Conservation (phyloP, 2,797 vertebrate species). For the Pseudopleuronectes americanus region DNA sequence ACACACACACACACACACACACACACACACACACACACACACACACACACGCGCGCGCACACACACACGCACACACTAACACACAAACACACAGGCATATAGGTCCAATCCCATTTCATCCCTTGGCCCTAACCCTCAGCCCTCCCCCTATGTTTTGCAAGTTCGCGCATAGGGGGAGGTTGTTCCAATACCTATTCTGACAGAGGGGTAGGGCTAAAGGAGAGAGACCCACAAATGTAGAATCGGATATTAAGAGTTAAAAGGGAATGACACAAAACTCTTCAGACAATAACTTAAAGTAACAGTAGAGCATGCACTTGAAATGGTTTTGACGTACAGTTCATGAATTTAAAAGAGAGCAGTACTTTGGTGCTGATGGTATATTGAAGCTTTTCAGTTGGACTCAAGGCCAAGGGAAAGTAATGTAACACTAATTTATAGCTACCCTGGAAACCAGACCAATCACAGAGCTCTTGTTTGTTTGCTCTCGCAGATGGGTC, state of each 20-base stretch:
- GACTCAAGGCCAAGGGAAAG: conserved; percentile 7
- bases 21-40: too few species aligned
- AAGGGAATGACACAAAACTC: background rate
- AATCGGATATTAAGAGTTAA: background rate
- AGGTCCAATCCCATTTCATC: too few species aligned
- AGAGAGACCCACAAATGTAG: too few species aligned
- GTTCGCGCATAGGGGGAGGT: too few species aligned
- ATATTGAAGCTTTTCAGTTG: background rate
- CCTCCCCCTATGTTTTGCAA: too few species aligned
- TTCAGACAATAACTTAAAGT: background rate
- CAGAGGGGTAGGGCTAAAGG: too few species aligned
- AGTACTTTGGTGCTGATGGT: background rate
- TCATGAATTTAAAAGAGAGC: conserved; percentile 27
- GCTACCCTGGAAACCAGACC: background rate
- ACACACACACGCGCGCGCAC: too few species aligned
- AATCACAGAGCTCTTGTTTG: background rate
- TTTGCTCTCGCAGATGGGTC: background rate
- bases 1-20: background rate
- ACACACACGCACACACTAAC: too few species aligned
- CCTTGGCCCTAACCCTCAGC: too few species aligned
- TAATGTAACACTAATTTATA: conserved; percentile 8
- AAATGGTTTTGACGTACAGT: conserved; percentile 16
- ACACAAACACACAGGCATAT: too few species aligned
- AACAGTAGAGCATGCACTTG: conserved; percentile 7
- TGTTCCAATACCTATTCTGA: too few species aligned